Evolutionary conservation across 2,797 vertebrate genomes (phyloP).

Genomic region (Lophotriccus pileatus): DNA sequence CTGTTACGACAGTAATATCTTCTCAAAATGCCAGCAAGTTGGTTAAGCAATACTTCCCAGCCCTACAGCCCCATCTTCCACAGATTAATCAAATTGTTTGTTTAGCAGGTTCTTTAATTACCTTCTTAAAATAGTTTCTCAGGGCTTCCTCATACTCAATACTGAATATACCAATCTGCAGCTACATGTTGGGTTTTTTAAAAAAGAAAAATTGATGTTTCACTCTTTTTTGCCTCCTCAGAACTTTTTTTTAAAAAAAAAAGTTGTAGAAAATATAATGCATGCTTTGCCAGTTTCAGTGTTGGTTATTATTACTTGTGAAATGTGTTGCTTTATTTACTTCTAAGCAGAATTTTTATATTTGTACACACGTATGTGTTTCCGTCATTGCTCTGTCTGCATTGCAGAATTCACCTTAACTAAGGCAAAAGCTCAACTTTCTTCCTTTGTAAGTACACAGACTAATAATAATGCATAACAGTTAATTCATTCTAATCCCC

Average conservation of each 20-base stretch:
- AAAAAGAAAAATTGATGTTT: background rate
- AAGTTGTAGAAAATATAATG: background rate
- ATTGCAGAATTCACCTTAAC: background rate
- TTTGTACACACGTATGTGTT: background rate
- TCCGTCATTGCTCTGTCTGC: background rate
- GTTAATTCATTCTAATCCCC: background rate
- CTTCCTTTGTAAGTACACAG: background rate
- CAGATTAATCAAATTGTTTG: conserved; percentile 14
- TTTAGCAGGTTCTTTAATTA: conserved; percentile 43
- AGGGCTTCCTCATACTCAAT: background rate
- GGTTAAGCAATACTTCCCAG: conserved; percentile 35
- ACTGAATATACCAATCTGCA: background rate
- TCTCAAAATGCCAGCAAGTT: conserved; percentile 1
- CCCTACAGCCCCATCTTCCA: background rate
- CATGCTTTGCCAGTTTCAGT: background rate
- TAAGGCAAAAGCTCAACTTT: background rate
- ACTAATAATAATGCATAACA: background rate
- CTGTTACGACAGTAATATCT: conserved; percentile 15
- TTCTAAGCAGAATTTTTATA: background rate
- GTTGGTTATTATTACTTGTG: background rate
- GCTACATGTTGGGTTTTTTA: background rate
- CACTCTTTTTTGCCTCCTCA: background rate
- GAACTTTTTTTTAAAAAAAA: background rate
- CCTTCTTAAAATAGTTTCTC: conserved; percentile 10
- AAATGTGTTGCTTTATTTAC: background rate